Base-by-base conservation (phyloP, 1,140 invertebrate genomes). In the Euura saliciscinereae region DNA sequence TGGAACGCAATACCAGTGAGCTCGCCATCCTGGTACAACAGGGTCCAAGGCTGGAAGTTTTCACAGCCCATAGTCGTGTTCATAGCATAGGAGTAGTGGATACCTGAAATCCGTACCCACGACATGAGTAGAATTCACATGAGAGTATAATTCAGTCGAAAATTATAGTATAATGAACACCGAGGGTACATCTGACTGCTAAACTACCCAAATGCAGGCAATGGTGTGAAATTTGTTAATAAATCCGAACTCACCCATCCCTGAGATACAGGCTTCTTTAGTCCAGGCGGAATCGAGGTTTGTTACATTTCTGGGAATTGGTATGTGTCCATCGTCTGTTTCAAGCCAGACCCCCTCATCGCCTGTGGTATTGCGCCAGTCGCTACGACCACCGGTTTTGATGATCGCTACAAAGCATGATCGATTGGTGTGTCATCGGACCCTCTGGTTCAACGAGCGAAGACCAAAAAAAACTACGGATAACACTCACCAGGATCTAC, bases 61-160 rank as follows among this genome's bases (percentile, higher is more conserved):
- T 87, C 83, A 76, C 87, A 88, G 6, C 80, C 82, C 74, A 80
- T 79, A 4, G 85, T 78, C 0, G 71, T 66, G 0, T 83, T 84
- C 84, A 88, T 85, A 71, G 87, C 86, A 78, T 87, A 87, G 75
- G 86, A 83, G 72, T 88, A 87, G 70, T 88, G 87, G 3, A 82
- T 87, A 65, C 87, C 86, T 87, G 76, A 68, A 72, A 66, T 70
- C 68, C 44, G 66, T n/a, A 59, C n/a, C 8, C 10, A 59, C 51
- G 13, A 59, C 4, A 59, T 59, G 8, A 8, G 51, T 6, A 8
- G 3, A 59, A 11, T 8, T 59, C 51, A 0, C 51, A 59, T n/a
- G 13, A n/a, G 13, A 11, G 10, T n/a, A 59, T 59, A 11, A 3
- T 3, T 11, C 3, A n/a, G 8, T 59, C 13, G 10, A 2, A 59